Evolutionary conservation across 2,888 invertebrate genomes (phyloP).

Genomic region (Xiphydria camelus): DNA sequence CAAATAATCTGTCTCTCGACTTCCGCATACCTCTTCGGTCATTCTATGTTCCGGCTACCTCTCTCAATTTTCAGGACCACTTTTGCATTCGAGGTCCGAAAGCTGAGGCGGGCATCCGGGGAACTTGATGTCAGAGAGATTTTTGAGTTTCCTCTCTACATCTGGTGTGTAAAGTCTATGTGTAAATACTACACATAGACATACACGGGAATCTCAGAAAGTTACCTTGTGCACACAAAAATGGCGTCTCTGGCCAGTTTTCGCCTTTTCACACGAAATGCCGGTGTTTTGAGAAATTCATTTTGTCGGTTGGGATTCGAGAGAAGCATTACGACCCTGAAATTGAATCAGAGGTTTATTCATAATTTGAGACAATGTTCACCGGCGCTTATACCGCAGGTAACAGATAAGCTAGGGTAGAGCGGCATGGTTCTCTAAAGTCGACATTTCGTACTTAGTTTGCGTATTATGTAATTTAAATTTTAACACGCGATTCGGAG

Average conservation of each 20-base stretch:
- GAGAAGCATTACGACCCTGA: constrained; percentile 13
- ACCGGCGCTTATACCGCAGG: constrained; percentile 34
- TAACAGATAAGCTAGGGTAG: constrained; percentile 20
- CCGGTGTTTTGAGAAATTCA: constrained; percentile 39
- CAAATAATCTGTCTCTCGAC: no score
- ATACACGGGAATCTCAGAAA: no score
- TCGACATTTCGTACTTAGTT: constrained; percentile 6
- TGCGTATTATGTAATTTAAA: constrained; percentile 37
- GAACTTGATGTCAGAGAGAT: no score
- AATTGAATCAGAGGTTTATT: constrained; percentile 31
- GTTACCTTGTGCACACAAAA: constrained; percentile 22
- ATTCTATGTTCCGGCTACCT: no score
- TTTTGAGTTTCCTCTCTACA: no score
- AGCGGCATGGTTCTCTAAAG: constrained; percentile 8
- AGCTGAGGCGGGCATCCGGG: no score
- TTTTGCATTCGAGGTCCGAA: no score
- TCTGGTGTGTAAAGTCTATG: no score
- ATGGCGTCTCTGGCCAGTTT: constrained; percentile 50
- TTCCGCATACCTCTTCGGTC: no score
- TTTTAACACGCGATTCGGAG: no score
- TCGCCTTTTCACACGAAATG: constrained; percentile 43
- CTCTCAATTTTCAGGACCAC: no score
- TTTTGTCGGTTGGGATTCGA: constrained; percentile 26
- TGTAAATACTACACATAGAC: no score
- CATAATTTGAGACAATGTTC: constrained; percentile 27